Evolutionary conservation across 1,140 invertebrate genomes (phyloP).

Genomic region (Arctopsyche grandis): DNA sequence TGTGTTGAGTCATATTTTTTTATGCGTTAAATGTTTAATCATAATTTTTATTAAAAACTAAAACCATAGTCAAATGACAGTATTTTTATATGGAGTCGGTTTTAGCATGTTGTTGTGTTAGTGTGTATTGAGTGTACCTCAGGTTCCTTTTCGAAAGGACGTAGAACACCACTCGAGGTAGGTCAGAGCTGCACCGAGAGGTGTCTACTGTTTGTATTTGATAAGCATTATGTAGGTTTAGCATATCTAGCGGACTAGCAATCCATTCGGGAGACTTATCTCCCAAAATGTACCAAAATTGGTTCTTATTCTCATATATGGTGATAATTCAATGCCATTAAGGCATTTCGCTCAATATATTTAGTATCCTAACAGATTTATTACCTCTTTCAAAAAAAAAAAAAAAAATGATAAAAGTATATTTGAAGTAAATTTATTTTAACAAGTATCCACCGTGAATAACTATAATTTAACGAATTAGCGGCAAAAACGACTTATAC

Average conservation of each 20-base stretch:
- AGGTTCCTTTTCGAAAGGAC: constrained; percentile 52
- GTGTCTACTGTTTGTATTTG: constrained; percentile 62
- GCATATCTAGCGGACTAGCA: constrained; percentile 49
- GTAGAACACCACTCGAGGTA: constrained; percentile 32
- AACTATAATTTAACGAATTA: constrained; percentile 21
- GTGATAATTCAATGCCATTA: constrained; percentile 65
- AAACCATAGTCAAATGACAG: constrained; percentile 68
- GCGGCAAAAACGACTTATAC: constrained; percentile 37
- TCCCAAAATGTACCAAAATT: constrained; percentile 51
- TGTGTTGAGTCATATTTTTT: constrained; percentile 54
- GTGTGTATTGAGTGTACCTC: constrained; percentile 50
- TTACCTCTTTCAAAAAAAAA: constrained; percentile 65
- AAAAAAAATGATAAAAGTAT: constrained; percentile 53
- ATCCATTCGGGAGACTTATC: constrained; percentile 38
- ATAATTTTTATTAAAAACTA: constrained; percentile 52
- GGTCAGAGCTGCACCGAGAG: constrained; percentile 42
- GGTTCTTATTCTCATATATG: constrained; percentile 56
- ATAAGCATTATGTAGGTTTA: constrained; percentile 70
- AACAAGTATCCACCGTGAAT: constrained; percentile 38
- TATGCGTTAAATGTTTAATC: constrained; percentile 51
- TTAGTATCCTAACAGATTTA: constrained; percentile 69
- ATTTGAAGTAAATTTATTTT: constrained; percentile 45
- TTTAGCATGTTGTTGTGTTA: constrained; percentile 52
- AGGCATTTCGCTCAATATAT: constrained; percentile 67
- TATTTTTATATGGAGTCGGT: constrained; percentile 69